These are phyloP conservation scores for Laodelphax striatellus DNA, from an alignment of 1,140 invertebrate species.

Conservation along the genomic window DNA sequence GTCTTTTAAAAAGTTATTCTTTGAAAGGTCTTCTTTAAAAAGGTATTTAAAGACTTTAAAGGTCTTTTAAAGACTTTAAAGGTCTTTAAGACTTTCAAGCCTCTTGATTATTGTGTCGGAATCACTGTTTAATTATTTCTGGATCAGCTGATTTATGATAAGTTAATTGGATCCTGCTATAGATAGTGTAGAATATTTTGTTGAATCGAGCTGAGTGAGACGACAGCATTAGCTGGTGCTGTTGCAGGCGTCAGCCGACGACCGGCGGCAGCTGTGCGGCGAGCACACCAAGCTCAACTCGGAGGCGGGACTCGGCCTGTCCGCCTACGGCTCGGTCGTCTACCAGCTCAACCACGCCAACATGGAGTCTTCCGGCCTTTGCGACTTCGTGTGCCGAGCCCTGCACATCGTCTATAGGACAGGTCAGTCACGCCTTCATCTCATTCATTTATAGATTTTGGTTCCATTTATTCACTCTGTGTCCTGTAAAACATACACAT, in stretches of 20 bases:
- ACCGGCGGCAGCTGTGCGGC: slow-evolving; percentile 54
- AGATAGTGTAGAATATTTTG: no score
- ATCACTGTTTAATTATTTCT: no score
- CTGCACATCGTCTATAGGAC: slow-evolving; percentile 63
- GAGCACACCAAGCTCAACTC: slow-evolving; percentile 39
- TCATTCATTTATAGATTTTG: no score
- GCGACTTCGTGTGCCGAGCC: slow-evolving; percentile 62
- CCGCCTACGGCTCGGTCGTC: slow-evolving; percentile 62
- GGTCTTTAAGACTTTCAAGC: no score
- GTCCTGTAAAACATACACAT: no score
- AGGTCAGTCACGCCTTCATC: slow-evolving; percentile 36
- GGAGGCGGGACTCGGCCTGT: slow-evolving; percentile 39
- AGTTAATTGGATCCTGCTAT: no score
- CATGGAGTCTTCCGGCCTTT: slow-evolving; percentile 58
- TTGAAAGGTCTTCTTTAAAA: no score
- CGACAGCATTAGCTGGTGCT: slow-evolving; percentile 9
- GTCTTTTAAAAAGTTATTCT: no score
- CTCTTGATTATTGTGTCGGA: no score
- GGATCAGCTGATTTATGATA: no score
- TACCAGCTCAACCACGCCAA: slow-evolving; percentile 74
- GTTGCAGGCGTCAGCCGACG: slow-evolving; percentile 56
- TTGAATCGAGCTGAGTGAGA: not conserved
- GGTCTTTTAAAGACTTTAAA: no score
- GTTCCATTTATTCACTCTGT: not conserved
- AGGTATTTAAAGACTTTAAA: no score